These are phyloP conservation scores for Channa argus DNA, from an alignment of 2,113 vertebrate genomes.

Conservation along the genomic window DNA sequence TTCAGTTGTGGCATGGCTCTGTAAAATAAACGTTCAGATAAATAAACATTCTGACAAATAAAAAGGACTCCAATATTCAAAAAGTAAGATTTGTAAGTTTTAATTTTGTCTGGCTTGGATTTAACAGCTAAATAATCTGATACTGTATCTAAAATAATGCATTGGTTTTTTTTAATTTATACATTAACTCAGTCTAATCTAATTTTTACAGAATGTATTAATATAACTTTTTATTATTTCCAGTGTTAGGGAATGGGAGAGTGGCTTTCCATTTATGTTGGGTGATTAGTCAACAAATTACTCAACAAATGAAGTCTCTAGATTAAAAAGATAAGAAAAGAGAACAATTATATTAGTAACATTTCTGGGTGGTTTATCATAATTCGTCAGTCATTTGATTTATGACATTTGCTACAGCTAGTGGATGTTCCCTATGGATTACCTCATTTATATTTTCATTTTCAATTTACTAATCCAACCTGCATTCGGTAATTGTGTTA, in stretches of 20 bases:
- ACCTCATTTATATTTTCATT: not conserved
- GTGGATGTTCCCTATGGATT: not conserved
- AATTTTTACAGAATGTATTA: too few relatives aligned
- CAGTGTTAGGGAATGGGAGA: too few relatives aligned
- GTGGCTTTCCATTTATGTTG: too few relatives aligned
- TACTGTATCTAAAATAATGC: too few relatives aligned
- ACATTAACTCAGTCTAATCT: too few relatives aligned
- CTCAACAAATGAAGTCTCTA: too few relatives aligned
- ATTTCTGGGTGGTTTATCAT: not conserved
- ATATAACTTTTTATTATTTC: too few relatives aligned
- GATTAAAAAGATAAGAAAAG: too few relatives aligned
- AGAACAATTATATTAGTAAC: too few relatives aligned
- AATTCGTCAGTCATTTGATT: slow-evolving; percentile 10
- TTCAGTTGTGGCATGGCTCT: not conserved
- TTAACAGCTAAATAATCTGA: not conserved
- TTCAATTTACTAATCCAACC: not conserved
- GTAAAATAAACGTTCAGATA: not conserved
- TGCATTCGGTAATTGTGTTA: not conserved
- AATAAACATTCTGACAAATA: not conserved
- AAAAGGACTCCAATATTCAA: not conserved
- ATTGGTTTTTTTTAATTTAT: too few relatives aligned
- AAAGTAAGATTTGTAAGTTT: not conserved
- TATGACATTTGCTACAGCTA: not conserved
- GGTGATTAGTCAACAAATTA: too few relatives aligned
- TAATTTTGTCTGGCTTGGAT: not conserved